Base-by-base conservation (phyloP, 2,888 invertebrate species). In the Panopea generosa region DNA sequence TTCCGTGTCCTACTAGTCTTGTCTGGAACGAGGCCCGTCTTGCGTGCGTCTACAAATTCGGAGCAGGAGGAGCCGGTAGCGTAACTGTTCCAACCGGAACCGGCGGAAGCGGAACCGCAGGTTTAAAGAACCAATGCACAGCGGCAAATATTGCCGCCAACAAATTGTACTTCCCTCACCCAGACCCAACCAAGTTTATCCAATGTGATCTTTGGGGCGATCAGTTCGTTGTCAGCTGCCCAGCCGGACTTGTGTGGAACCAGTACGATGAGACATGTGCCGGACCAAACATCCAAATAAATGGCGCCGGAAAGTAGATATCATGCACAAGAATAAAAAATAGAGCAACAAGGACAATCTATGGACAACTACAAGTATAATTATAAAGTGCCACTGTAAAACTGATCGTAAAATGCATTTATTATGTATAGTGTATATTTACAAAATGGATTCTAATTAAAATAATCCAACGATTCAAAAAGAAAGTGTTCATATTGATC, bases 191-290 rank as follows among this genome's bases (percentile, higher is more conserved):
- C 53, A 89, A 87, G 70, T 89, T 86, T 74, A 84, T 87, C 70
- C 87, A 87, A 77, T 89, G 89, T 65, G 86, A 86, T 55, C 72
- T 85, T 3, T 84, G 84, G 77, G 85, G 87, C 6, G 81, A 85
- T 24, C 80, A 82, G 2, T 86, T 78, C 59, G 81, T 84, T 9
- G 73, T 83, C 47, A 71, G 77, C 67, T 89, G 89, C 56, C 87
- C 89, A 6, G 68, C 83, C 2, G 82, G 84, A n/a, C 82, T 86
- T 9, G 68, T 86, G 4, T 89, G 88, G 88, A 87, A 86, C 77
- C 72, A 82, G 60, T 77, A 76, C 66, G 73, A 77, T 11, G 79
- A 84, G 53, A 85, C 86, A 1, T 89, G 89, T 71, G 87, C 84
- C 40, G 86, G 77, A 2, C 80, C 84, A 6, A 81, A 77, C 52